Base-by-base conservation (phyloP, 2,888 invertebrate genomes). In the Drosophila picticornis region DNA sequence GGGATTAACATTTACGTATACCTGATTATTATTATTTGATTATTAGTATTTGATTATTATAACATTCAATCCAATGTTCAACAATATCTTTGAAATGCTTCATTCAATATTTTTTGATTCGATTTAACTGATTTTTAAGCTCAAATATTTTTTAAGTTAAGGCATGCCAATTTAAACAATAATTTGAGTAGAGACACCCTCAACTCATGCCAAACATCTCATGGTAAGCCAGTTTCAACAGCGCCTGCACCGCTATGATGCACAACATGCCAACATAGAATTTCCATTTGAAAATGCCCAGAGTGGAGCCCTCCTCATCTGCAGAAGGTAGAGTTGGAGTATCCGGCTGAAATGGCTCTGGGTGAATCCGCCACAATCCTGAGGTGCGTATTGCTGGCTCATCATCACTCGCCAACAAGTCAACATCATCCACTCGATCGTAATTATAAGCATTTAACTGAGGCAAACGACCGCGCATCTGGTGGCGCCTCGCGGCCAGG, bases 241-340 rank as follows among this genome's bases (percentile, higher is more conserved):
- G 29, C 10, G 80, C 43, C 53, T 78, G 81, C 22, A 67, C 27
- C 3, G 75, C 40, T 6, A 78, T n/a, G 25, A 80, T 63, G 25
- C 76, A 75, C 22, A 80, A 19, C 71, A 75, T 64, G 36, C 81
- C 55, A 11, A 80, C 19, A 34, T 71, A 78, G 9, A 80, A 27
- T 27, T 57, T 75, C 81, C 80, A 80, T 10, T 80, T 71, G 22
- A 71, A 52, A n/a, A 43, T 31, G 7, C 75, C 52, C 7, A 66
- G 3, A 0, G 53, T 13, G 1, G 55, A 60, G 32, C 29, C 46
- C 0, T 53, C 34, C 4, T 34, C 40, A 3, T n/a, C 9, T n/a
- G 10, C 46, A 1, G 58, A 25, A 2, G 55, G 10, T 11, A 57
- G 11, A 58, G 59, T 25, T 9, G 22, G 22, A 4, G 29, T 38